Base-by-base conservation (phyloP, 2,888 invertebrate genomes). In the Heliconius ismenius region DNA sequence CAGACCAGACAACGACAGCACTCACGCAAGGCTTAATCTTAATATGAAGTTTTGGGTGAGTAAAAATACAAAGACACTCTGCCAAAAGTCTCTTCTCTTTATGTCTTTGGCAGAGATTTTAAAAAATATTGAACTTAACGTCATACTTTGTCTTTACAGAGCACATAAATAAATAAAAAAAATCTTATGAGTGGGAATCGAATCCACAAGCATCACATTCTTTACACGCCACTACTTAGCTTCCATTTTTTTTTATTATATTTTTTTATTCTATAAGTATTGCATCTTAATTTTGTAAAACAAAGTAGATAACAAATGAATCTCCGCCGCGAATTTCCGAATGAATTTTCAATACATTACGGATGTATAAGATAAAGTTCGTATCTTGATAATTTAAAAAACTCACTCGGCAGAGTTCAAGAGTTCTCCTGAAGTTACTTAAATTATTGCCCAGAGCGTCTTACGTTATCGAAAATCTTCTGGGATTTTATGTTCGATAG, bases 381-480 rank as follows among this genome's bases (percentile, higher is more conserved):
- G 76, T 76, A 79, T 79, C 79, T 78, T 73, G 75, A 77, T 78
- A 79, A 79, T 79, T 79, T 78, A 79, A 80, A 81, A 80, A 80
- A 76, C 77, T 79, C 78, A 21, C 67, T 76, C 76, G 64, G 62
- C 64, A 63, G 78, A 79, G 79, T 78, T 79, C 75, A 63, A 73
- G 78, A 81, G 78, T 81, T 81, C 74, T 78, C 75, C 70, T 70
- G 75, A 80, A 82, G 79, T 81, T 82, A 79, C 81, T 80, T 81
- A 81, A 82, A 82, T 82, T 82, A 82, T 81, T 81, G 80, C 80
- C 74, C 32, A 39, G 65, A 75, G 82, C 79, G 79, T 76, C 76
- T 77, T 70, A 76, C 78, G 79, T 77, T 82, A 82, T 82, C 82
- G 81, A 77, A 79, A 81, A 80, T 79, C 82, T 81, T 77, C 72